A percentile compares a stretch with the other conserved stretches of the same genome.
phyloP scores from a whole-genome alignment of 2,113 vertebrate species.

The Cheirogaleus medius region DNA sequence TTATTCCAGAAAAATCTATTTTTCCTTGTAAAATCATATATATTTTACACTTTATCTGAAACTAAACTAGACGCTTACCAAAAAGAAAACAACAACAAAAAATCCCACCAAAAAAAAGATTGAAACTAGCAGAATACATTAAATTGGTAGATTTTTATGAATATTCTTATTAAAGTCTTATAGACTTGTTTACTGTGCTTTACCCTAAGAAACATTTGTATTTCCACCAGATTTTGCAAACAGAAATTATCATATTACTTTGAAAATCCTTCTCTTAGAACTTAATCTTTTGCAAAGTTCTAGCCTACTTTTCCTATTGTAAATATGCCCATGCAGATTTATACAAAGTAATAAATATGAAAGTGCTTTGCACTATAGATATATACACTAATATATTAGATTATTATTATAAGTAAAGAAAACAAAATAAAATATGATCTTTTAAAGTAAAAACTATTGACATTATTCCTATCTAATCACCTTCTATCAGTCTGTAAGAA shows the following conservation, averaged over 20 bases:
- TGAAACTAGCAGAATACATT: not conserved
- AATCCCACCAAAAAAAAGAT: not conserved
- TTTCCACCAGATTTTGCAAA: not conserved
- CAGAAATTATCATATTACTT: conserved; percentile 1
- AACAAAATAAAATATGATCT: not conserved
- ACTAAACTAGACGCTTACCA: not conserved
- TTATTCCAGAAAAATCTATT: conserved; percentile 35
- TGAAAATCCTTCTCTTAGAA: conserved; percentile 35
- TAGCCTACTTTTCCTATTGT: not conserved
- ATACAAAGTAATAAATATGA: not conserved
- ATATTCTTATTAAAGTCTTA: not conserved
- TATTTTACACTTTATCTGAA: not conserved
- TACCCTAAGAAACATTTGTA: not conserved
- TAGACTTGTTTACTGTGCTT: not conserved
- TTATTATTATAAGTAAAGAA: conserved; percentile 3
- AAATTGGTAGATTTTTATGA: not conserved
- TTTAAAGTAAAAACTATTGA: conserved; percentile 18
- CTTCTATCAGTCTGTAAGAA: not conserved
- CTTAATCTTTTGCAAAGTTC: not conserved
- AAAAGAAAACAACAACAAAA: not conserved
- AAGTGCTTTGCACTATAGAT: not conserved
- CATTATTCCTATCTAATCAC: conserved; percentile 8
- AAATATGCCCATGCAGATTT: conserved; percentile 9
- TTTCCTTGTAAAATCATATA: not conserved
- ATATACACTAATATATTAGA: not conserved